A percentile compares a stretch with the other conserved stretches of the same genome.
These are phyloP conservation scores for Ciconia nigra DNA, from an alignment of 2,797 vertebrate genomes.

Conservation along the genomic window DNA sequence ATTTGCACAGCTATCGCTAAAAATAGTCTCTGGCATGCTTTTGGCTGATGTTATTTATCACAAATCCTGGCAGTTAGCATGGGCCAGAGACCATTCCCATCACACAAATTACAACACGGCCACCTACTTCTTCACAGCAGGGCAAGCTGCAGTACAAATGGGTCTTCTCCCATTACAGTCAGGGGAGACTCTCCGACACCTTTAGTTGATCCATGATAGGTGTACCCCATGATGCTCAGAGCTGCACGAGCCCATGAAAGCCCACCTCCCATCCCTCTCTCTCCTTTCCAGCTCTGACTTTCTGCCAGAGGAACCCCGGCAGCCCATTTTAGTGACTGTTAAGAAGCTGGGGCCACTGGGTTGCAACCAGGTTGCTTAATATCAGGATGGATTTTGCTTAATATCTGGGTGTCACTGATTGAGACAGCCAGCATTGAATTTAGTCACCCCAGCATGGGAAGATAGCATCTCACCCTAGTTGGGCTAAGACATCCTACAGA, in stretches of 20 bases:
- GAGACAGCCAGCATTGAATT: neutral
- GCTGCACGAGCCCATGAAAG: neutral
- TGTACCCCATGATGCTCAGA: neutral
- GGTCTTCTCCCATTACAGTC: neutral
- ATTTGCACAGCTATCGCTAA: neutral
- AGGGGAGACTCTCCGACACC: neutral
- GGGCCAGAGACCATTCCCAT: neutral
- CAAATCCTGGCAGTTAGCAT: neutral
- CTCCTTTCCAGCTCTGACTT: neutral
- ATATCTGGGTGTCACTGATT: fast-evolving
- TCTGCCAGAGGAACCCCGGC: neutral
- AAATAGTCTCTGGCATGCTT: neutral
- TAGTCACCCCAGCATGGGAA: neutral
- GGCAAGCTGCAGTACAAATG: neutral
- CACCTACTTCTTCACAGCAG: neutral
- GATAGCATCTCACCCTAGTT: neutral
- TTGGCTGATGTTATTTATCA: neutral
- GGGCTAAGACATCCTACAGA: neutral
- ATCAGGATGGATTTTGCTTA: neutral
- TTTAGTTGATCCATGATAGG: neutral
- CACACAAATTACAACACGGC: neutral
- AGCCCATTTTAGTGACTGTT: neutral
- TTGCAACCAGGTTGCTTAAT: neutral
- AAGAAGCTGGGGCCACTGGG: neutral
- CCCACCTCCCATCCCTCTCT: neutral